Evolutionary conservation across 2,888 invertebrate species (phyloP).

Genomic region (Andrena dorsata): DNA sequence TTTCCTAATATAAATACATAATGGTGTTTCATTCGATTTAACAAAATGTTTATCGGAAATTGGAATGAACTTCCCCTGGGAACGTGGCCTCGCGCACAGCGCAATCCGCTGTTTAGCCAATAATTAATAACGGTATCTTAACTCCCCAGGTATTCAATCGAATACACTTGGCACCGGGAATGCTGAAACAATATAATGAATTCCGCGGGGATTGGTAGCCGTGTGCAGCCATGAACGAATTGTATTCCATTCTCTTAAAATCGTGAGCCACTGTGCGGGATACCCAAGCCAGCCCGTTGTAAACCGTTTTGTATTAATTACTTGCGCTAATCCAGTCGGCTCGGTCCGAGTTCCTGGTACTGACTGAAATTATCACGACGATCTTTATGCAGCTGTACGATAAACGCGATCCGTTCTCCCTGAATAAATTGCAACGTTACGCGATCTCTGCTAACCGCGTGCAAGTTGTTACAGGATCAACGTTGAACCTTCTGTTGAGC

Average conservation of each 20-base stretch:
- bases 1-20: slow-evolving; percentile 6
- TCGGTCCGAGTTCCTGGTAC: not conserved
- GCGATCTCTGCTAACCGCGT: not conserved
- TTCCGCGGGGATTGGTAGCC: slow-evolving; percentile 9
- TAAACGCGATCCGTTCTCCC: slow-evolving; percentile 27
- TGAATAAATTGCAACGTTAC: slow-evolving; percentile 28
- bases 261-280: not conserved
- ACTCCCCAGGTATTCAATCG: slow-evolving; percentile 40
- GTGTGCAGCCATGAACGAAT: slow-evolving; percentile 20
- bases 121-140: slow-evolving; percentile 54
- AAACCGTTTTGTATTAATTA: slow-evolving; percentile 38
- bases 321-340: slow-evolving; percentile 17
- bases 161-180: slow-evolving; percentile 19
- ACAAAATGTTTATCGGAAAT: not conserved
- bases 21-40: not conserved
- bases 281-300: not conserved
- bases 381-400: slow-evolving; percentile 18
- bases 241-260: slow-evolving; percentile 38
- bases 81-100: slow-evolving; percentile 12
- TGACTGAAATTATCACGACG: slow-evolving; percentile 10
- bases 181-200: slow-evolving; percentile 25
- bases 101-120: slow-evolving; percentile 32
- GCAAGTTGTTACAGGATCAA: not conserved
- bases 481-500: not conserved
- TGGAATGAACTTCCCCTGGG: slow-evolving; percentile 8